Percentiles rank a stretch among this genome's conserved stretches.
Conservation (phyloP, 2,113 vertebrate genomes). For the Microcebus griseorufus region DNA sequence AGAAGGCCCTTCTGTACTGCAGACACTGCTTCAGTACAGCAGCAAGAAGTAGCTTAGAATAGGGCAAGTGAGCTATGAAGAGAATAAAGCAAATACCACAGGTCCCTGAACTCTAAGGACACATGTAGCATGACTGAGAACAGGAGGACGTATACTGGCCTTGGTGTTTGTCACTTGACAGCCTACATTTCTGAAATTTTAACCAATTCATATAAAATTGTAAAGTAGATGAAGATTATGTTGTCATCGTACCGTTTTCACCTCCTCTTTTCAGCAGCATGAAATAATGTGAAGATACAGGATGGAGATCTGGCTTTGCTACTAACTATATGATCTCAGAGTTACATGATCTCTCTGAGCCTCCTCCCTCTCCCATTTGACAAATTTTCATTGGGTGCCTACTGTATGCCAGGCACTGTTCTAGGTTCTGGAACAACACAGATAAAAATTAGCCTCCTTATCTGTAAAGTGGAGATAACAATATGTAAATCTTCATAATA, state of each 20-base stretch:
- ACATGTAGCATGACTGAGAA: neutral
- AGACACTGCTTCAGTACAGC: neutral
- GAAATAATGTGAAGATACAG: neutral
- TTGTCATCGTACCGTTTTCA: neutral
- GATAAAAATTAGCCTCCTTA: neutral
- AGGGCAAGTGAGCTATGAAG: neutral
- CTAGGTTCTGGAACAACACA: neutral
- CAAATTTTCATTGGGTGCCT: neutral
- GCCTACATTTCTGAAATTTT: neutral
- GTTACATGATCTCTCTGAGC: neutral
- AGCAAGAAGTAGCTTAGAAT: neutral
- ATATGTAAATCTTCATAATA: neutral
- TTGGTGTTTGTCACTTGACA: neutral
- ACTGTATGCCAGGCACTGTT: neutral
- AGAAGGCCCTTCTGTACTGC: neutral
- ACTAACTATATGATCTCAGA: neutral
- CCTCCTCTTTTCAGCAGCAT: neutral
- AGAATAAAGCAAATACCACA: neutral
- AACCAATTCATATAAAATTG: neutral
- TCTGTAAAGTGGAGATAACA: neutral
- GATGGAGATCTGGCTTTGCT: neutral
- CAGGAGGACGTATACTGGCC: neutral
- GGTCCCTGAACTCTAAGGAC: neutral
- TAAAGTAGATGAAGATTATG: constrained; percentile 2
- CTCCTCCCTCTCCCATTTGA: neutral